These are phyloP conservation scores for Euschistus heros DNA, from an alignment of 1,140 invertebrate species.

Conservation along the genomic window DNA sequence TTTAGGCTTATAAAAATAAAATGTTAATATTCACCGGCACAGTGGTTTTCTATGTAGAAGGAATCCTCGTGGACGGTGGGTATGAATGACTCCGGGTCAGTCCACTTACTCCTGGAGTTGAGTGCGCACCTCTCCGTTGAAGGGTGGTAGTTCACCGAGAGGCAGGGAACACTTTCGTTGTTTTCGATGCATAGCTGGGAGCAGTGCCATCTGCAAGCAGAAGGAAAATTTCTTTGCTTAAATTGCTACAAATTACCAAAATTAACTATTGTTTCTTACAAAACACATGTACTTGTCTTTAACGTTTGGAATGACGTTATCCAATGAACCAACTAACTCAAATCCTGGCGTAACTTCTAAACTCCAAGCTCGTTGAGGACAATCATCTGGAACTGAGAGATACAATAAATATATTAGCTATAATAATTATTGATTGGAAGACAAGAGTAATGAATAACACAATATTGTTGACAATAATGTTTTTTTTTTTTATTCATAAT, in stretches of 20 bases:
- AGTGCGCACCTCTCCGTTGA: slow-evolving; percentile 35
- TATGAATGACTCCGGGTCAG: slow-evolving; percentile 40
- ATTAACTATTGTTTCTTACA: too few relatives aligned
- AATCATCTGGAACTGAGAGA: slow-evolving; percentile 30
- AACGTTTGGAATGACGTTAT: slow-evolving; percentile 33
- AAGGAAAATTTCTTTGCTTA: background rate
- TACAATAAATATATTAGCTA: too few relatives aligned
- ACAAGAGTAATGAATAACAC: too few relatives aligned
- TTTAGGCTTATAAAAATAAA: slow-evolving; percentile 10
- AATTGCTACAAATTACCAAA: too few relatives aligned
- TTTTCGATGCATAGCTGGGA: slow-evolving; percentile 35
- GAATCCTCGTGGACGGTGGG: slow-evolving; percentile 33
- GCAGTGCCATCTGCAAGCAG: slow-evolving; percentile 32
- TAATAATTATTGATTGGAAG: too few relatives aligned
- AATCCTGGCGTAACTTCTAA: slow-evolving; percentile 37
- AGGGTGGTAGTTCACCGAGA: slow-evolving; percentile 33
- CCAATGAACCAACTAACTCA: slow-evolving; percentile 37
- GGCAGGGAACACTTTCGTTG: slow-evolving; percentile 34
- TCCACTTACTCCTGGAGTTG: slow-evolving; percentile 40
- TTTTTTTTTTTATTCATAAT: too few relatives aligned
- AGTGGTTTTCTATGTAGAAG: slow-evolving; percentile 46
- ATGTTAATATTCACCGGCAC: slow-evolving; percentile 26
- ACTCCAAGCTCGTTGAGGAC: slow-evolving; percentile 35
- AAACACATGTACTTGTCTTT: slow-evolving; percentile 29
- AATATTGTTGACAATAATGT: too few relatives aligned